These are phyloP conservation scores for Anadara kagoshimensis DNA, from an alignment of 1,140 invertebrate genomes.

Conservation along the genomic window DNA sequence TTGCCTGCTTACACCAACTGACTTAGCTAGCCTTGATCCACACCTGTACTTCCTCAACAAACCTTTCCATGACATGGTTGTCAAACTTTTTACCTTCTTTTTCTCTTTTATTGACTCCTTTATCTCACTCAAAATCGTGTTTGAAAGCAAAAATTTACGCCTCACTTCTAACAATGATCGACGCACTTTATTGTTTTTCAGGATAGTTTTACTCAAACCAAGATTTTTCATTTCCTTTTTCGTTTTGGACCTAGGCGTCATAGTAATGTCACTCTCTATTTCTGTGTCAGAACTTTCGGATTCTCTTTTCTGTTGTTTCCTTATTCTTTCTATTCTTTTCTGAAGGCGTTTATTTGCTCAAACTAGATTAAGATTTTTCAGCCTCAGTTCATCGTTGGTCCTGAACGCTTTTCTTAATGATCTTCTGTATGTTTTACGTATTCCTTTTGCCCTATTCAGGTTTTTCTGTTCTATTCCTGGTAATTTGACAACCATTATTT, in stretches of 20 bases:
- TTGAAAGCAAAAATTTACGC: no score
- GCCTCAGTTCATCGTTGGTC: background rate
- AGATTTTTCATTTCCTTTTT: background rate
- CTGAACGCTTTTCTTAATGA: background rate
- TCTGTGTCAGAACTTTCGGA: background rate
- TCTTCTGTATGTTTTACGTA: background rate
- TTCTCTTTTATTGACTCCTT: no score
- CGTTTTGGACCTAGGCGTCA: background rate
- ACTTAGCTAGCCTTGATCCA: no score
- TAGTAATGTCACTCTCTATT: background rate
- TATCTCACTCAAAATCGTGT: no score
- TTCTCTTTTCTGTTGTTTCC: background rate
- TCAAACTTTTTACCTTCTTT: no score
- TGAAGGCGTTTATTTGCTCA: background rate
- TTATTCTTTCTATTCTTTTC: background rate
- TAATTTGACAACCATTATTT: slow-evolving; percentile 1
- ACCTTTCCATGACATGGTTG: no score
- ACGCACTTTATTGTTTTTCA: background rate
- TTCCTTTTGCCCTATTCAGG: background rate
- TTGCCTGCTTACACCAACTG: no score
- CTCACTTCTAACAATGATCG: no score
- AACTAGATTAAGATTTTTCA: background rate
- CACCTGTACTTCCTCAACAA: no score
- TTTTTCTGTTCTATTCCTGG: background rate
- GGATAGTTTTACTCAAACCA: background rate